phyloP scores from a whole-genome alignment of 2,113 vertebrate species.

The Rattus rattus region DNA sequence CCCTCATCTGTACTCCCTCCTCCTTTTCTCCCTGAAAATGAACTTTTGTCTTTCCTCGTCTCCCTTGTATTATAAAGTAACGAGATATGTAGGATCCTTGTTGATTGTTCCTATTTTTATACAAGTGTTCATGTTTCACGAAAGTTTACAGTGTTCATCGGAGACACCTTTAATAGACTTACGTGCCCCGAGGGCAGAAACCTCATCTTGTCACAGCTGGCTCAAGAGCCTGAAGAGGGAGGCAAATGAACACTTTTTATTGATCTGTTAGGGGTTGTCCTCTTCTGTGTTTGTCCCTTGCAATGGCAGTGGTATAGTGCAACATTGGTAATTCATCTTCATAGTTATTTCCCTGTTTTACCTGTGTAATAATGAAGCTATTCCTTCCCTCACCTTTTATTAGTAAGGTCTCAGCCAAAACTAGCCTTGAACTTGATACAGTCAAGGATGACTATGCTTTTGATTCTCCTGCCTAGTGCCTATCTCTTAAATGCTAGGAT shows the following conservation, averaged over 20 bases:
- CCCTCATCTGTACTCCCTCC: not conserved
- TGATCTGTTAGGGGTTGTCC: not conserved
- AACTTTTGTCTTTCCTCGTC: constrained; percentile 22
- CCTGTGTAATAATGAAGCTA: not conserved
- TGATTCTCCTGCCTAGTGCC: not conserved
- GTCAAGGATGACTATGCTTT: not conserved
- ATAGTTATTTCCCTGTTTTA: constrained; percentile 10
- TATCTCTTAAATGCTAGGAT: not conserved
- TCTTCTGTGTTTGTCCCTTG: not conserved
- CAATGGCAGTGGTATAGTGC: constrained; percentile 5
- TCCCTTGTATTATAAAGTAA: constrained; percentile 49
- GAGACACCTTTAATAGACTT: constrained; percentile 43
- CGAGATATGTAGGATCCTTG: not conserved
- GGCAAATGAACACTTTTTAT: not conserved
- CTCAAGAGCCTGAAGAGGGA: not conserved
- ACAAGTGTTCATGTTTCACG: constrained; percentile 13
- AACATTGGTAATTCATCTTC: not conserved
- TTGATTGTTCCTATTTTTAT: constrained; percentile 54
- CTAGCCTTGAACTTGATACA: not conserved
- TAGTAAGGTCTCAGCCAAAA: not conserved
- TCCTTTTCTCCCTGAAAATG: not conserved
- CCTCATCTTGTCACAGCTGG: constrained; percentile 17
- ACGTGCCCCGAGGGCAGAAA: not conserved
- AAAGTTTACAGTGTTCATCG: constrained; percentile 43
- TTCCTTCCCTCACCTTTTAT: not conserved